These are phyloP conservation scores for Mythimna albipuncta DNA, from an alignment of 2,888 invertebrate species.

Conservation along the genomic window DNA sequence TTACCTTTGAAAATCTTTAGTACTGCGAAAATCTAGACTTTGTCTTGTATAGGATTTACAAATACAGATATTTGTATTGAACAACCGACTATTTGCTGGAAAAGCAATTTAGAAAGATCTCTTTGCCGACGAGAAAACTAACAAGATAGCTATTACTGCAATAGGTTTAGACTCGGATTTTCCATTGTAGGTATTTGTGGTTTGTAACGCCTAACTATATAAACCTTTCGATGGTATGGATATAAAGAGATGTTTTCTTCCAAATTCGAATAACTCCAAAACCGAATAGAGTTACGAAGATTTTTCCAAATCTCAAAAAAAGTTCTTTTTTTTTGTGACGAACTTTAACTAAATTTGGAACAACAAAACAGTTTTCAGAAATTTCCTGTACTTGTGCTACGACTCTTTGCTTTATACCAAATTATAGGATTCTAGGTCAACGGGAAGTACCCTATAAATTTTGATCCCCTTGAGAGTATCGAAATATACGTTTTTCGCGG, in stretches of 20 bases:
- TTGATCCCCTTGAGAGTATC: too few species aligned
- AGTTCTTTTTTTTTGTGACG: too few species aligned
- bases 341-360: too few species aligned
- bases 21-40: not conserved
- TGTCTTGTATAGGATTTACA: not conserved
- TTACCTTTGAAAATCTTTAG: not conserved
- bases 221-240: not conserved
- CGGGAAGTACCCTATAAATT: too few species aligned
- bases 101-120: conserved; percentile 32
- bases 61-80: not conserved
- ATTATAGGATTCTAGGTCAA: too few species aligned
- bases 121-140: conserved; percentile 1
- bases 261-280: too few species aligned
- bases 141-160: not conserved
- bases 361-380: too few species aligned
- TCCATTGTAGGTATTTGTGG: not conserved
- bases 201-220: not conserved
- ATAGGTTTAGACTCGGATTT: conserved; percentile 14
- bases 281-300: too few species aligned
- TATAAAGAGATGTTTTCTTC: not conserved
- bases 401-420: too few species aligned
- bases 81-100: conserved; percentile 25
- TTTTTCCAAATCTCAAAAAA: too few species aligned
- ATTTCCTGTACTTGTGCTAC: too few species aligned
- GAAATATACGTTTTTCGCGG: too few species aligned